Conservation (phyloP, 2,797 vertebrate species). For the Lycodopsis pacificus region DNA sequence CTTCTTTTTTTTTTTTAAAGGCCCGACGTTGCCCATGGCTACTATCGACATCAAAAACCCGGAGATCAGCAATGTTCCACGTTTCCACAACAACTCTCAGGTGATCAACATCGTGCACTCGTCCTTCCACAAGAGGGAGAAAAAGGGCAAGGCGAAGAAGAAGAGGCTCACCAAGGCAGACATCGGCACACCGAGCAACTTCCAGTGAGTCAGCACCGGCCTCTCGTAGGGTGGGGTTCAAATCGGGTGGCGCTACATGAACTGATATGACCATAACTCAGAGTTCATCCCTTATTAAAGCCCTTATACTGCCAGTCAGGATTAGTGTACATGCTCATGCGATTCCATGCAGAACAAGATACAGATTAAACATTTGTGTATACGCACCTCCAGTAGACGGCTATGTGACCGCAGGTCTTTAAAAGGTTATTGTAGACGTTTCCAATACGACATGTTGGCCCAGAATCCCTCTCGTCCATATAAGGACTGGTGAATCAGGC, state of each 20-base stretch:
- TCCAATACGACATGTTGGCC: background rate
- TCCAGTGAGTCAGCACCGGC: constrained; percentile 88
- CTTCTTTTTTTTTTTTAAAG: constrained; percentile 66
- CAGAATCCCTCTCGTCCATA: background rate
- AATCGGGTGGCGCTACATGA: background rate
- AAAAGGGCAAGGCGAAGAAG: constrained; percentile 93
- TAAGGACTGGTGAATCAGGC: background rate
- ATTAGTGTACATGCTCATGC: background rate
- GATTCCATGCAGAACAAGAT: background rate
- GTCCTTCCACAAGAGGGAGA: constrained; percentile 90
- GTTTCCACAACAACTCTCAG: constrained; percentile 89
- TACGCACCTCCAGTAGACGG: background rate
- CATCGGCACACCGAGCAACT: constrained; percentile 98
- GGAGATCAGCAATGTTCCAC: constrained; percentile 91
- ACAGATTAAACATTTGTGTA: background rate
- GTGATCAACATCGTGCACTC: constrained; percentile 91
- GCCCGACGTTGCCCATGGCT: constrained; percentile 94
- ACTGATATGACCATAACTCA: background rate
- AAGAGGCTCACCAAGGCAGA: constrained; percentile 97
- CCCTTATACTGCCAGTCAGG: background rate
- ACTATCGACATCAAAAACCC: constrained; percentile 98
- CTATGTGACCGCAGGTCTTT: background rate
- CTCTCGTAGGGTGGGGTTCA: background rate
- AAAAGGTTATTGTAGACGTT: background rate
- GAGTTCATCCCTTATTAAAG: background rate